A percentile compares a stretch with the other conserved stretches of the same genome.
phyloP scores from a whole-genome alignment of 2,797 vertebrate species.

The Rhinogobio ventralis region DNA sequence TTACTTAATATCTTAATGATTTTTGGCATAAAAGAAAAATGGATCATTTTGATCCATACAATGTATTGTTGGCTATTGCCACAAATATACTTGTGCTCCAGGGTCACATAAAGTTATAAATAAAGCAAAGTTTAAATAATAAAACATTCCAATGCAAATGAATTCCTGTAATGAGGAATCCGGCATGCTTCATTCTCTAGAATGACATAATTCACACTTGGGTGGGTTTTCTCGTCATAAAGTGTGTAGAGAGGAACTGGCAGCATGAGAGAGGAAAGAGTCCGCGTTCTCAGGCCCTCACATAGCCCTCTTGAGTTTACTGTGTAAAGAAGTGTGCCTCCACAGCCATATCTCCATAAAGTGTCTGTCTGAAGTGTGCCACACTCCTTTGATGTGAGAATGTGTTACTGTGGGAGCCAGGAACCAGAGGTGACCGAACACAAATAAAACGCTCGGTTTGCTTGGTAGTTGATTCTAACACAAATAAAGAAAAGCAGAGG shows the following conservation, averaged over 20 bases:
- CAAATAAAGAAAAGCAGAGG: background rate
- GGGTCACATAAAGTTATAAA: background rate
- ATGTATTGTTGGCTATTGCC: too few relatives aligned
- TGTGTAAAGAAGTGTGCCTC: conserved; percentile 48
- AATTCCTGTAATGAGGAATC: background rate
- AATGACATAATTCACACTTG: background rate
- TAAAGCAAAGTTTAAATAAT: background rate
- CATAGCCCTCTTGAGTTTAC: conserved; percentile 13
- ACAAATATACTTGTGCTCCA: too few relatives aligned
- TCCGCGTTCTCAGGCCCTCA: conserved; percentile 49
- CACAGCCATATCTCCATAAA: background rate
- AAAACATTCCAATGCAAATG: too few relatives aligned
- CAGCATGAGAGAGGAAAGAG: conserved; percentile 20
- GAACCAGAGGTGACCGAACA: conserved; percentile 7
- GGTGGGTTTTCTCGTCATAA: background rate
- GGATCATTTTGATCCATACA: too few relatives aligned
- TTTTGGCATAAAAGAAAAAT: too few relatives aligned
- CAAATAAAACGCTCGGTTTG: background rate
- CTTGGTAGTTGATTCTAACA: background rate
- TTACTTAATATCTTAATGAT: too few relatives aligned
- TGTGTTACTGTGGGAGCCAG: background rate
- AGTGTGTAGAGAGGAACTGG: background rate
- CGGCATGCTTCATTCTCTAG: background rate
- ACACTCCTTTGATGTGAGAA: conserved; percentile 30
- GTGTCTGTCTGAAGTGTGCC: conserved; percentile 29